These are phyloP conservation scores for Morbakka virulenta DNA, from an alignment of 30 jellyfish, hydroid and myxozoan species.

Conservation along the genomic window DNA sequence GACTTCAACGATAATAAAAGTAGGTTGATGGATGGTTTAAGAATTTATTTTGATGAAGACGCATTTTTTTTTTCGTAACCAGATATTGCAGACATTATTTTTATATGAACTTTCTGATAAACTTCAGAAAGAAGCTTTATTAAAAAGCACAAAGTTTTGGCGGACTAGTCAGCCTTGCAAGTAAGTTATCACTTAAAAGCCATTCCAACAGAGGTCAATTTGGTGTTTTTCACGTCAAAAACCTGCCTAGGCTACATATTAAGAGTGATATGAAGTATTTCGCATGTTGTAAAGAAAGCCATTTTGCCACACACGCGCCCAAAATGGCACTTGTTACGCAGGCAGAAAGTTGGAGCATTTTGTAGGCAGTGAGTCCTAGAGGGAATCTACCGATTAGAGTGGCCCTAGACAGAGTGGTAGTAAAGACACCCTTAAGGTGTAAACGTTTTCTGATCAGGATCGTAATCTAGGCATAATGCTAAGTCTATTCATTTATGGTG, in stretches of 20 bases:
- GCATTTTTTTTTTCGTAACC: not conserved
- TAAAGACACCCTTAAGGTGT: no score
- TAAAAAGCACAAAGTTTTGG: no score
- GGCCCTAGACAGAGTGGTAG: no score
- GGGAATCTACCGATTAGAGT: not conserved
- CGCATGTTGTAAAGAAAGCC: no score
- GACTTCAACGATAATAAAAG: not conserved
- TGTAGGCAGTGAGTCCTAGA: not conserved
- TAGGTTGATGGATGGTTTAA: not conserved
- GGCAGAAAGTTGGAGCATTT: not conserved
- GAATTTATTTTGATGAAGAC: not conserved
- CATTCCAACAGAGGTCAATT: not conserved
- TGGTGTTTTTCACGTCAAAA: no score
- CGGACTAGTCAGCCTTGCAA: no score
- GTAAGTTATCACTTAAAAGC: not conserved
- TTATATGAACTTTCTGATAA: not conserved
- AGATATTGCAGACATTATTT: not conserved
- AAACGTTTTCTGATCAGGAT: no score
- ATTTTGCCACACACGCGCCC: not conserved
- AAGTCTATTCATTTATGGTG: no score
- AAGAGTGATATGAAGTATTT: no score
- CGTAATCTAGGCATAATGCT: no score
- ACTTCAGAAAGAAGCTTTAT: not conserved
- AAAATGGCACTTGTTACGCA: not conserved
- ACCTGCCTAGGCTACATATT: no score